Evolutionary conservation across 1,140 invertebrate species (phyloP), one percentile per base, ranked within the genome.

Genomic region (Aphelinus atriplicis): DNA sequence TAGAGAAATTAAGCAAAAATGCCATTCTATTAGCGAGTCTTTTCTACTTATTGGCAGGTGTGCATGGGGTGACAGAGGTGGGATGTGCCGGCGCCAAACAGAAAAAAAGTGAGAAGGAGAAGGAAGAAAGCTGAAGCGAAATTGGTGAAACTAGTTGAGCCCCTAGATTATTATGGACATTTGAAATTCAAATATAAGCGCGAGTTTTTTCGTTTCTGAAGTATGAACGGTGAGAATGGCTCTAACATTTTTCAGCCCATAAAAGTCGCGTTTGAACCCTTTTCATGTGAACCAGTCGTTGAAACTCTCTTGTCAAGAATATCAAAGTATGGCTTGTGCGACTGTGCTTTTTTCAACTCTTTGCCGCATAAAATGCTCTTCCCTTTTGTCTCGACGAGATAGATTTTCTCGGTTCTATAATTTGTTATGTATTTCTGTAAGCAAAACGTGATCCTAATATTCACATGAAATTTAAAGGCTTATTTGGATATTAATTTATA

Each of bases 231-330:
- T 3, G 10, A 0, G 57, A 3, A 2, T 61, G 3, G 5, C 42
- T 48, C 48, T 26, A 10, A 45, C 60, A 70, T 70, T 61, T 48
- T 45, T 61, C 48, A 42, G 48, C 5, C 42, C 68, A 53, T 61
- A 47, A 61, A 61, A 70, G 68, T 58, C 47, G 46, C 43, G 26
- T 26, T 3, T 3, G 58, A 61, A 26, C 46, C 50, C 26, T 70
- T 70, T 70, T n/a, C 68, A 61, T 70, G 56, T 47, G 26, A 61
- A 70, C 57, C 50, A 43, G 47, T 53, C 46, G 58, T 4, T 26
- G 6, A 7, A 61, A 61, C 68, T 70, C 46, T 61, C 47, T 42
- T 10, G 10, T 26, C 67, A 9, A 70, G 58, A 70, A 51, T 61
- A 61, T 51, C 47, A 51, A 70, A 70, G 26, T 45, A 47, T 26